A percentile compares a stretch with the other conserved stretches of the same genome.
These are phyloP conservation scores for Mungos mungo DNA, from an alignment of 2,113 vertebrate species.

Conservation along the genomic window DNA sequence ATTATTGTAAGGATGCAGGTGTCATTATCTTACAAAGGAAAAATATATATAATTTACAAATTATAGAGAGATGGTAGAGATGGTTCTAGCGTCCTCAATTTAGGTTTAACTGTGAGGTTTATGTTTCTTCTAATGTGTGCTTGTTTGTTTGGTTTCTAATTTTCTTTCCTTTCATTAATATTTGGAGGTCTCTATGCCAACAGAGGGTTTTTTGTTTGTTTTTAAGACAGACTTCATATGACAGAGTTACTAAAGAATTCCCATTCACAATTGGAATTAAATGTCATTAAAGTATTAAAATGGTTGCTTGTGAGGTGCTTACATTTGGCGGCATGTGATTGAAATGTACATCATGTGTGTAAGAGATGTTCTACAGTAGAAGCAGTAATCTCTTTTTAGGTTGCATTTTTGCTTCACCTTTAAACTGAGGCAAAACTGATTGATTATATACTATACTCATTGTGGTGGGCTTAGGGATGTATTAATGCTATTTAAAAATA, in stretches of 20 bases:
- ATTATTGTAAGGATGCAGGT: conserved; percentile 65
- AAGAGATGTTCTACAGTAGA: neutral
- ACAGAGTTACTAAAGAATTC: neutral
- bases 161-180: neutral
- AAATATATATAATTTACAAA: conserved; percentile 76
- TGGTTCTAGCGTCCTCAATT: conserved; percentile 51
- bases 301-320: neutral
- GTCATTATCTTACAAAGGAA: conserved; percentile 66
- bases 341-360: neutral
- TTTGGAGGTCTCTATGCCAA: neutral
- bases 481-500: neutral
- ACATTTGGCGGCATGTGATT: neutral
- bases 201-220: neutral
- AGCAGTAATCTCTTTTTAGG: neutral
- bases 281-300: conserved; percentile 52
- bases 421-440: neutral
- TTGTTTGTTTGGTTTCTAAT: conserved; percentile 46
- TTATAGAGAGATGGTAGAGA: conserved; percentile 54
- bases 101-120: conserved; percentile 37
- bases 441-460: neutral
- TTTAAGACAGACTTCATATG: neutral
- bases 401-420: neutral
- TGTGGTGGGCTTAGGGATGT: neutral
- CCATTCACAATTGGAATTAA: neutral
- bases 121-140: conserved; percentile 42